These are phyloP conservation scores for Julus scanicus DNA, from an alignment of 2,888 invertebrate genomes.

Conservation along the genomic window DNA sequence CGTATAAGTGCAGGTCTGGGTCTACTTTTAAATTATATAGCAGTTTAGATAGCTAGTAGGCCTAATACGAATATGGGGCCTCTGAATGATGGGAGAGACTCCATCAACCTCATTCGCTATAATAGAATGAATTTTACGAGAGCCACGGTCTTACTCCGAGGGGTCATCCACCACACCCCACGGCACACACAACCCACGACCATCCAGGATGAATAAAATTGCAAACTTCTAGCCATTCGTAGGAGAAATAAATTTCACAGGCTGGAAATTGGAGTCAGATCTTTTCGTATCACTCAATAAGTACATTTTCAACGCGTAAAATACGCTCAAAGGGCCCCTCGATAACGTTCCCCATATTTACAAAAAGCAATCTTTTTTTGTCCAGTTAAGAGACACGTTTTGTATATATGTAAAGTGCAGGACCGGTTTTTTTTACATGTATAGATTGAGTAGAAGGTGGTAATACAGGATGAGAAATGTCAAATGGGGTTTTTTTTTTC, in stretches of 20 bases:
- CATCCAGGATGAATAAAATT: neutral
- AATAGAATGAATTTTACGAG: conserved; percentile 1
- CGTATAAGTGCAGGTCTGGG: neutral
- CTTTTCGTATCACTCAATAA: neutral
- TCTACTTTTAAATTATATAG: conserved; percentile 1
- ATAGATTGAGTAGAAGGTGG: neutral
- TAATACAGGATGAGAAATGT: conserved; percentile 1
- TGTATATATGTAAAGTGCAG: neutral
- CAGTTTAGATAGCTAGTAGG: neutral
- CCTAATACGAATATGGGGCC: neutral
- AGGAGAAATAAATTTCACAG: neutral
- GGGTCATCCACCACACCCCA: neutral
- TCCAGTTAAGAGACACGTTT: neutral
- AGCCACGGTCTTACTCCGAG: neutral
- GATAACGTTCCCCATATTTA: neutral
- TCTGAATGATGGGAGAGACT: neutral
- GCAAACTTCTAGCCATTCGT: neutral
- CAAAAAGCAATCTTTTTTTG: neutral
- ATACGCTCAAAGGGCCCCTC: neutral
- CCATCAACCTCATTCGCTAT: neutral
- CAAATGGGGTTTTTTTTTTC: neutral
- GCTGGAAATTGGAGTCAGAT: neutral
- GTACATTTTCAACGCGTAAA: neutral
- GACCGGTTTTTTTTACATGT: neutral
- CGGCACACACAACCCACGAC: too few species aligned